phyloP scores from a whole-genome alignment of 2,113 vertebrate genomes.

The Mugil cephalus region DNA sequence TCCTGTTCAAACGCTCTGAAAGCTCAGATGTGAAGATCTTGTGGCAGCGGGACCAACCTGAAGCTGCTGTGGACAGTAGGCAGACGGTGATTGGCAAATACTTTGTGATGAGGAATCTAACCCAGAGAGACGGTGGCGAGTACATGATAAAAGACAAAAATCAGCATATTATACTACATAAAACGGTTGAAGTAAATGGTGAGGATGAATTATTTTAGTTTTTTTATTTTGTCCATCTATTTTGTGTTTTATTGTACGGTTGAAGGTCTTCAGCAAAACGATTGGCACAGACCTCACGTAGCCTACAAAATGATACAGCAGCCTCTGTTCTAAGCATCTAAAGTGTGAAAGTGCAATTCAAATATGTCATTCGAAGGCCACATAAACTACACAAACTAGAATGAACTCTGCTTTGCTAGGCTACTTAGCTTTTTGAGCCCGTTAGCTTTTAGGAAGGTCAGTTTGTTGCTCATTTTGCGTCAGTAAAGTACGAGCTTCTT shows the following conservation, averaged over 20 bases:
- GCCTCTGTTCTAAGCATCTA: no score
- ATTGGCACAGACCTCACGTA: no score
- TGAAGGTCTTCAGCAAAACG: no score
- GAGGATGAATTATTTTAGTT: background rate
- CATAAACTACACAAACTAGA: no score
- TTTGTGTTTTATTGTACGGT: background rate
- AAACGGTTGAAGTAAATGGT: conserved; percentile 13
- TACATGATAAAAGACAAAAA: background rate
- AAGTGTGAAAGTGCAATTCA: no score
- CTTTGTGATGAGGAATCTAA: background rate
- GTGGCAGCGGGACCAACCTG: background rate
- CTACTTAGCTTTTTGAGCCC: no score
- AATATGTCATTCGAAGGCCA: no score
- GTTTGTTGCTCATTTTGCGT: no score
- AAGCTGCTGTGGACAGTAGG: background rate
- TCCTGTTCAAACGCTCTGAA: background rate
- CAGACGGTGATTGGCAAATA: rapidly evolving
- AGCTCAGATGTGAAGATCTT: background rate
- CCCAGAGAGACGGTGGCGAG: conserved; percentile 24
- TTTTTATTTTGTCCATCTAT: background rate
- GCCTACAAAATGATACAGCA: no score
- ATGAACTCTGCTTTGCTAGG: no score
- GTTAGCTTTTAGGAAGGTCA: no score
- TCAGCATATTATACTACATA: rapidly evolving
- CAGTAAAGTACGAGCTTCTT: no score